Conservation (phyloP, 2,797 vertebrate species). For the Neosalanx taihuensis region DNA sequence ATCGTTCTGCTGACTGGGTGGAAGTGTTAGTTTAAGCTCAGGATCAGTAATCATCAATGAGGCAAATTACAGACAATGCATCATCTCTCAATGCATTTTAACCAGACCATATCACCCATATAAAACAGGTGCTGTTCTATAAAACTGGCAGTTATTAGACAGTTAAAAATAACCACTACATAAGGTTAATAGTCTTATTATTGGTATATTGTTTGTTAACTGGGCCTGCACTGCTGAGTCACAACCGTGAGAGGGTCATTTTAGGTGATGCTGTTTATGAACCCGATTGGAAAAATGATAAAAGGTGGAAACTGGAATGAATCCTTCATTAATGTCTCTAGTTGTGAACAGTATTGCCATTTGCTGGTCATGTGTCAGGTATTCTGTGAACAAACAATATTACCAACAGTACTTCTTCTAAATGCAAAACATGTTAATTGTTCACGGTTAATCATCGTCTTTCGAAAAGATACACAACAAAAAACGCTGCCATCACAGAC, state of each 20-base stretch:
- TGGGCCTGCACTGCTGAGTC: constrained; percentile 5
- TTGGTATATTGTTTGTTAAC: constrained; percentile 41
- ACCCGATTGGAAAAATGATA: too few species aligned
- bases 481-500: constrained; percentile 23
- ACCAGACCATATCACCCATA: constrained; percentile 12
- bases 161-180: constrained; percentile 1
- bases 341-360: neutral
- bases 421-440: constrained; percentile 31
- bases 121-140: constrained; percentile 2
- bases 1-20: constrained; percentile 27
- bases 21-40: constrained; percentile 34
- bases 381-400: constrained; percentile 48
- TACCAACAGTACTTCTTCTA: constrained; percentile 28
- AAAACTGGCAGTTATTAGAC: constrained; percentile 11
- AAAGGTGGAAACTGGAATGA: too few species aligned
- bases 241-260: neutral
- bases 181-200: constrained; percentile 32
- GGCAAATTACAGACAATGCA: constrained; percentile 19
- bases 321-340: neutral
- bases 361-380: constrained; percentile 5
- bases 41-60: constrained; percentile 25
- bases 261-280: neutral
- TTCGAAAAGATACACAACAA: constrained; percentile 22
- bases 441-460: constrained; percentile 15
- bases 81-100: constrained; percentile 23